phyloP scores from a whole-genome alignment of 1,140 invertebrate genomes.

The Diprion similis region DNA sequence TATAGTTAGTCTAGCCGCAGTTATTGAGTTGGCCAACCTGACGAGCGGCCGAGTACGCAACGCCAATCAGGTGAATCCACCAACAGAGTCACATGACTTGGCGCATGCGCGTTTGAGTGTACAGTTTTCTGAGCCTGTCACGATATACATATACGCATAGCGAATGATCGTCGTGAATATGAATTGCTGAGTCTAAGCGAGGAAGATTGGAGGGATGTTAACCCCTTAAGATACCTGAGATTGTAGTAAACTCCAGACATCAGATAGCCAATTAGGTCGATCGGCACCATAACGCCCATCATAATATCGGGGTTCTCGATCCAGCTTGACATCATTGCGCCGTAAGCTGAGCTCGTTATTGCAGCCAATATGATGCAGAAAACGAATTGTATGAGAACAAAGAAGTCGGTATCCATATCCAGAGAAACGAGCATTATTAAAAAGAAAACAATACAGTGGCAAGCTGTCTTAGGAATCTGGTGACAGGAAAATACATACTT shows the following conservation, averaged over 20 bases:
- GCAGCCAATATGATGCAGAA: constrained; percentile 19
- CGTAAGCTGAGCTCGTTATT: constrained; percentile 32
- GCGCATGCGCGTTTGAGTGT: too few species aligned
- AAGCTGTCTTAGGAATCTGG: constrained; percentile 28
- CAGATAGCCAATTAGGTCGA: constrained; percentile 37
- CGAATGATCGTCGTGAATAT: background rate
- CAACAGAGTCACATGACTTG: too few species aligned
- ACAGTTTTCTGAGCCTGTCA: too few species aligned
- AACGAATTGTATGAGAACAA: constrained; percentile 26
- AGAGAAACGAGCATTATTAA: constrained; percentile 23
- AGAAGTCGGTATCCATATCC: constrained; percentile 8
- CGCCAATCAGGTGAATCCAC: too few species aligned
- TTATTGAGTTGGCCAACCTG: too few species aligned
- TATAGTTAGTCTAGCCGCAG: too few species aligned
- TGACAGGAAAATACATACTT: background rate
- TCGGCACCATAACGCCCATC: constrained; percentile 33
- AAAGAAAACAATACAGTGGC: constrained; percentile 30
- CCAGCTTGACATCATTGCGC: constrained; percentile 33
- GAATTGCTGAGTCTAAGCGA: background rate
- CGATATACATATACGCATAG: too few species aligned
- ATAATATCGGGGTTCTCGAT: constrained; percentile 30
- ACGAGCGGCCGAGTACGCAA: too few species aligned
- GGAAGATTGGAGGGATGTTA: background rate
- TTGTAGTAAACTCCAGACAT: constrained; percentile 42
- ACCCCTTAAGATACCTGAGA: constrained; percentile 30